Percentiles rank a stretch among this genome's conserved stretches.
Evolutionary conservation across 2,797 vertebrate genomes (phyloP).

Genomic region (Sebastes paucispinis): DNA sequence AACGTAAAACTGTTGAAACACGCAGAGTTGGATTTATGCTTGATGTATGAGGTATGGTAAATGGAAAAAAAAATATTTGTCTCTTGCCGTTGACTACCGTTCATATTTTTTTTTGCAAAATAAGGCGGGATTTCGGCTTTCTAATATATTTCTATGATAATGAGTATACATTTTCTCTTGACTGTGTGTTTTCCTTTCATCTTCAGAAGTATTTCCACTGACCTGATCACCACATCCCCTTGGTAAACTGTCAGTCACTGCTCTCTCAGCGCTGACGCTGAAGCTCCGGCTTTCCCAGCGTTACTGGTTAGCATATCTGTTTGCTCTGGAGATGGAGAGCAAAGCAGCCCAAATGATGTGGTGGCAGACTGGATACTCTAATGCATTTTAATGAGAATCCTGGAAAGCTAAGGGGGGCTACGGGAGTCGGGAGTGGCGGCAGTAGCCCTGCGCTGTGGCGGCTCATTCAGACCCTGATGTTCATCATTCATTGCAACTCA

Average conservation of each 20-base stretch:
- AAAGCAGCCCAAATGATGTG: constrained; percentile 69
- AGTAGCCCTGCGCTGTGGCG: constrained; percentile 1
- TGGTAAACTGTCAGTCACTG: not conserved
- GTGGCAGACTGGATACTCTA: constrained; percentile 61
- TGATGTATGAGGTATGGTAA: not conserved
- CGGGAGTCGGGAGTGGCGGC: not conserved
- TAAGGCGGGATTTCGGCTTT: too few relatives aligned
- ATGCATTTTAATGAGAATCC: constrained; percentile 79
- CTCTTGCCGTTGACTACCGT: too few relatives aligned
- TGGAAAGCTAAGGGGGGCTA: constrained; percentile 52
- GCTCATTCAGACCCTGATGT: constrained; percentile 6
- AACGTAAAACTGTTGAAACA: not conserved
- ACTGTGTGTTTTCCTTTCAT: too few relatives aligned
- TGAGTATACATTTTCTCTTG: too few relatives aligned
- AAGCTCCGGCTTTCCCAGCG: constrained; percentile 30
- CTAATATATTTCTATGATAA: too few relatives aligned
- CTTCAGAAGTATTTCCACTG: too few relatives aligned
- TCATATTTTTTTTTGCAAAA: too few relatives aligned
- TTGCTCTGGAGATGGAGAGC: constrained; percentile 71
- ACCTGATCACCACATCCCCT: not conserved
- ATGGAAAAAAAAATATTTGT: not conserved
- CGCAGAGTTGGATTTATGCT: not conserved
- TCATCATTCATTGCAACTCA: constrained; percentile 20
- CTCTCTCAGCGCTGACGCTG: not conserved
- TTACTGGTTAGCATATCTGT: constrained; percentile 70